phyloP scores from a whole-genome alignment of 1,140 invertebrate species.

The Zaprionus kolodkinae region DNA sequence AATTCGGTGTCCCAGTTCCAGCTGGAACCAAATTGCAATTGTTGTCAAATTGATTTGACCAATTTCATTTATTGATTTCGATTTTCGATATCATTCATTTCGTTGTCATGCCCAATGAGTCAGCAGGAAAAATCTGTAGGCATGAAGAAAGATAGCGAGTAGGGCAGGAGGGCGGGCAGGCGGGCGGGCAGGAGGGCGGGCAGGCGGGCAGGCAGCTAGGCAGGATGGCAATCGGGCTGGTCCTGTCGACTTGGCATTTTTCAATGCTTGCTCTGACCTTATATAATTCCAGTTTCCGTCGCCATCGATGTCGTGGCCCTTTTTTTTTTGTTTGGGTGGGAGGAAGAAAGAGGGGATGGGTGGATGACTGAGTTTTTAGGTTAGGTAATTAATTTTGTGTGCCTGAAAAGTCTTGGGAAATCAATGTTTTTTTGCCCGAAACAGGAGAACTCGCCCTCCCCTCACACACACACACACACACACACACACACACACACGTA shows the following conservation, averaged over 20 bases:
- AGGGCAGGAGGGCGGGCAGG: no score
- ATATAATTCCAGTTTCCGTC: conserved; percentile 49
- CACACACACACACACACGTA: background rate
- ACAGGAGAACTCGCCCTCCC: conserved; percentile 5
- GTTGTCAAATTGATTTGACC: conserved; percentile 82
- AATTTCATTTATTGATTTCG: conserved; percentile 82
- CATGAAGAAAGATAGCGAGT: background rate
- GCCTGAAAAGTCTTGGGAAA: conserved; percentile 77
- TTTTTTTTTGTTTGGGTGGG: background rate
- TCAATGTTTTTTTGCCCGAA: conserved; percentile 65
- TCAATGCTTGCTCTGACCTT: conserved; percentile 32
- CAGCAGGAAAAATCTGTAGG: conserved; percentile 46
- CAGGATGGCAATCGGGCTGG: conserved; percentile 6
- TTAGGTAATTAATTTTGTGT: conserved; percentile 81
- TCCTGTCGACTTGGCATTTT: conserved; percentile 48
- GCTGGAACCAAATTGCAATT: conserved; percentile 68
- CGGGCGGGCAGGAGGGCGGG: conserved; percentile 2
- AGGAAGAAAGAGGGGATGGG: background rate
- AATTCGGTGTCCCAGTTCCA: conserved; percentile 66
- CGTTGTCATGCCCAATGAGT: conserved; percentile 75
- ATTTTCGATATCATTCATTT: conserved; percentile 80
- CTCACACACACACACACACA: no score
- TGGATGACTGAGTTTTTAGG: conserved; percentile 60
- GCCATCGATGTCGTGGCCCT: background rate
- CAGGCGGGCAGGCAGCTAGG: background rate